These are phyloP conservation scores for Bambusicola thoracicus DNA, from an alignment of 2,113 vertebrate genomes.

Conservation along the genomic window DNA sequence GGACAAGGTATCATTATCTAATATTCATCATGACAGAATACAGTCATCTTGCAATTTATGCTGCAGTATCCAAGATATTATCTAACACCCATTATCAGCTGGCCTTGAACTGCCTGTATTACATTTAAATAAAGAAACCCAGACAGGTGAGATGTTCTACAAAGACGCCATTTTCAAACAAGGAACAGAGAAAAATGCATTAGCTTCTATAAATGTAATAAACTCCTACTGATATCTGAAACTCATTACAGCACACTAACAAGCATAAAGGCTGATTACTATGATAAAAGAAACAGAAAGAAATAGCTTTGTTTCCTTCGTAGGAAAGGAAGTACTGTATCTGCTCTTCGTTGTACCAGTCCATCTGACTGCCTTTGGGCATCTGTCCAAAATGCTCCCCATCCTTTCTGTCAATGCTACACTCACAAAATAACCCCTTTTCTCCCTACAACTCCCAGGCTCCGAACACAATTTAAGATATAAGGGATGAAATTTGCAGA, in stretches of 20 bases:
- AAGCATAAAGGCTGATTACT: slow-evolving; percentile 46
- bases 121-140: slow-evolving; percentile 38
- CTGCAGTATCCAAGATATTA: slow-evolving; percentile 26
- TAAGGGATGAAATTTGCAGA: slow-evolving; percentile 33
- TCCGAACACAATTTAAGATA: slow-evolving; percentile 26
- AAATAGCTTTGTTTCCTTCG: slow-evolving; percentile 37
- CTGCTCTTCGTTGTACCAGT: background rate
- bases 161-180: slow-evolving; percentile 44
- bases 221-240: slow-evolving; percentile 27
- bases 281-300: background rate
- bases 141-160: slow-evolving; percentile 11
- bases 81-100: slow-evolving; percentile 37
- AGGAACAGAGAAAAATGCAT: slow-evolving; percentile 8
- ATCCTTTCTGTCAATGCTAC: slow-evolving; percentile 30
- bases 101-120: slow-evolving; percentile 36
- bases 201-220: slow-evolving; percentile 33
- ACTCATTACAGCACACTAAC: background rate
- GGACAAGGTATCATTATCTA: slow-evolving; percentile 54
- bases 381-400: slow-evolving; percentile 5
- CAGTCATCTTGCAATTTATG: slow-evolving; percentile 42
- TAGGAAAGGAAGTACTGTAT: slow-evolving; percentile 37
- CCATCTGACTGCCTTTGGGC: slow-evolving; percentile 55
- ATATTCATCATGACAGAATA: slow-evolving; percentile 36
- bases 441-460: background rate
- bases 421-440: slow-evolving; percentile 11